These are phyloP conservation scores for Pangasius macronema DNA, from an alignment of 2,797 vertebrate species.

Conservation along the genomic window DNA sequence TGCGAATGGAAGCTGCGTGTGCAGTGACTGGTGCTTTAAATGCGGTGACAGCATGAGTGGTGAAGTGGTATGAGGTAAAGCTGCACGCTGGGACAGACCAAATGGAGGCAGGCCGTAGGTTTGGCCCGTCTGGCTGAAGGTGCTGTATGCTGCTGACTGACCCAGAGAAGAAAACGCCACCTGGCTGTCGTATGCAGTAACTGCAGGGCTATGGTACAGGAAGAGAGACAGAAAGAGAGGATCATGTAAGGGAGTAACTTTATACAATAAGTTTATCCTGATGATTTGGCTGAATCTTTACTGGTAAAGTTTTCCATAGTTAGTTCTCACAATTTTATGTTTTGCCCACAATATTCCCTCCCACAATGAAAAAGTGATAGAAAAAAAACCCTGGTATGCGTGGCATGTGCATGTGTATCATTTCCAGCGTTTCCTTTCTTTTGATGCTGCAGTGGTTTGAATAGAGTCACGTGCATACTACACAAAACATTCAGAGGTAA, in stretches of 20 bases:
- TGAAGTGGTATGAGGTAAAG: conserved; percentile 9
- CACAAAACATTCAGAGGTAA: neutral
- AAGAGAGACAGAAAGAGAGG: neutral
- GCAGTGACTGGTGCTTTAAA: conserved; percentile 56
- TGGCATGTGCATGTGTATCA: neutral
- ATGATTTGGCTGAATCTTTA: neutral
- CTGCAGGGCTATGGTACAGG: conserved; percentile 71
- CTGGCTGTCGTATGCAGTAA: conserved; percentile 85
- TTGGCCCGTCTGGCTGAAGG: conserved; percentile 91
- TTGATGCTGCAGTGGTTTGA: too few species aligned
- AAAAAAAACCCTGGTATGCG: neutral
- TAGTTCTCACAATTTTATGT: neutral
- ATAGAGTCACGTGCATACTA: neutral
- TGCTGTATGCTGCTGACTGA: conserved; percentile 88
- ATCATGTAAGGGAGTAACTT: neutral
- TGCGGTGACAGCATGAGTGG: conserved; percentile 52
- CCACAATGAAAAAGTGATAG: too few species aligned
- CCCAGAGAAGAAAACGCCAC: conserved; percentile 85
- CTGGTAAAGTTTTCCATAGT: too few species aligned
- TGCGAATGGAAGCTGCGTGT: conserved; percentile 58
- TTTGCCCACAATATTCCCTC: neutral
- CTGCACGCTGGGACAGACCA: conserved; percentile 75
- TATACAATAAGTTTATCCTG: neutral
- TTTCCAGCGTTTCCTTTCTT: neutral
- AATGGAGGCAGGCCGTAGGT: conserved; percentile 96